Evolutionary conservation across 2,888 invertebrate genomes (phyloP), one percentile per base, ranked within the genome.

Genomic region (Hedychridium roseum): DNA sequence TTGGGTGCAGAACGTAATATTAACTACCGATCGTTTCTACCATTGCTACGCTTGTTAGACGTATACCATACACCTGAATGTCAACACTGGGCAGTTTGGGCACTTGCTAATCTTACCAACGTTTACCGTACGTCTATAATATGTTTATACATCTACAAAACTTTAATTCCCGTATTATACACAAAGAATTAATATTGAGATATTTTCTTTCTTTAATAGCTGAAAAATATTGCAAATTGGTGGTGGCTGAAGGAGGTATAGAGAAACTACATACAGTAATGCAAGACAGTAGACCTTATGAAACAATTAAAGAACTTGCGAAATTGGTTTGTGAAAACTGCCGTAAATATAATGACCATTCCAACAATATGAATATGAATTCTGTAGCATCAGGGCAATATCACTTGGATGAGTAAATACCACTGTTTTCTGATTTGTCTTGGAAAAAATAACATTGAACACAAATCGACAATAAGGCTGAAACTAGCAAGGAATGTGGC

Each of bases 11-110:
- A 90, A 68, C 84, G 98, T 31, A 97, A 96, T 78, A 98, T 98
- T 60, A 98, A 98, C 82, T 98, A 98, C 80, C 88, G 96, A 57
- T 93, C 93, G 20, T 97, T 98, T 81, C 90, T 94, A 74, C 98
- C 98, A 1, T 95, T 98, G 53, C 82, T 98, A 16, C 86, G 91
- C 55, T 82, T 98, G 53, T 85, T 96, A 34, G 84, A 86, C 53
- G 88, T 90, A 43, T 87, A 89, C 65, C 92, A 94, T 73, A 94
- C 95, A 1, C 91, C 93, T 1, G 89, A 92, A 76, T 95, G 94
- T 78, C 95, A 95, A 77, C 90, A 94, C 76, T 97, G 97, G 97
- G 96, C 97, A 2, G 90, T 92, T 4, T 98, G 97, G 97, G 97
- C 97, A 0, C 83, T 98, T 50, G 96, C 97, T 37, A 98, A 98